phyloP scores from a whole-genome alignment of 2,888 invertebrate genomes.

The Camponotus fellah region DNA sequence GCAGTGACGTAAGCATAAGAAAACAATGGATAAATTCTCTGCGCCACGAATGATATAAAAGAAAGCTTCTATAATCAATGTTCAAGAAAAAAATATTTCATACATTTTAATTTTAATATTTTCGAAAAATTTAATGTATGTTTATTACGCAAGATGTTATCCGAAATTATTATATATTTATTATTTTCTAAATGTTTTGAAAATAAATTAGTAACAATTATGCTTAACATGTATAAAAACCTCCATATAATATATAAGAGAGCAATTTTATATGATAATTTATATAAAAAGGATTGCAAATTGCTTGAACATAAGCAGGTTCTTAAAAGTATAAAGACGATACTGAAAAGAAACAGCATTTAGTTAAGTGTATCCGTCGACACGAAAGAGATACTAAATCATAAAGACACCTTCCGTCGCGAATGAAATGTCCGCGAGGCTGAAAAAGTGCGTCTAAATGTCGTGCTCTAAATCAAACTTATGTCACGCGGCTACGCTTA shows the following conservation, averaged over 20 bases:
- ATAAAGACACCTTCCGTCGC: constrained; percentile 52
- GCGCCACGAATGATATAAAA: not conserved
- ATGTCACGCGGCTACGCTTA: constrained; percentile 58
- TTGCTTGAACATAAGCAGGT: constrained; percentile 9
- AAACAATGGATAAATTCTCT: not conserved
- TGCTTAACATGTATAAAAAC: not conserved
- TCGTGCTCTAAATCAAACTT: constrained; percentile 66
- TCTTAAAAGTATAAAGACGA: not conserved
- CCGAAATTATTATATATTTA: not conserved
- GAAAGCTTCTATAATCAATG: not conserved
- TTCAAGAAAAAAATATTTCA: not conserved
- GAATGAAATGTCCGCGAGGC: constrained; percentile 49
- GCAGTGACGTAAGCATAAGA: constrained; percentile 26
- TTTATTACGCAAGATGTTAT: not conserved
- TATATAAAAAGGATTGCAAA: not conserved
- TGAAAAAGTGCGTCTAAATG: constrained; percentile 56
- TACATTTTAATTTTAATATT: constrained; percentile 2
- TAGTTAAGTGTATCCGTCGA: constrained; percentile 58
- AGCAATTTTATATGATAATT: not conserved
- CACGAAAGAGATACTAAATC: constrained; percentile 54
- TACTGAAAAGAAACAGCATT: constrained; percentile 55
- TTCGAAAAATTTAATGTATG: not conserved
- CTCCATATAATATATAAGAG: not conserved
- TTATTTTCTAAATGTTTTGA: not conserved
- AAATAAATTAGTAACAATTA: not conserved